phyloP scores from a whole-genome alignment of 2,113 vertebrate species.

The Onychorhynchus coronatus region DNA sequence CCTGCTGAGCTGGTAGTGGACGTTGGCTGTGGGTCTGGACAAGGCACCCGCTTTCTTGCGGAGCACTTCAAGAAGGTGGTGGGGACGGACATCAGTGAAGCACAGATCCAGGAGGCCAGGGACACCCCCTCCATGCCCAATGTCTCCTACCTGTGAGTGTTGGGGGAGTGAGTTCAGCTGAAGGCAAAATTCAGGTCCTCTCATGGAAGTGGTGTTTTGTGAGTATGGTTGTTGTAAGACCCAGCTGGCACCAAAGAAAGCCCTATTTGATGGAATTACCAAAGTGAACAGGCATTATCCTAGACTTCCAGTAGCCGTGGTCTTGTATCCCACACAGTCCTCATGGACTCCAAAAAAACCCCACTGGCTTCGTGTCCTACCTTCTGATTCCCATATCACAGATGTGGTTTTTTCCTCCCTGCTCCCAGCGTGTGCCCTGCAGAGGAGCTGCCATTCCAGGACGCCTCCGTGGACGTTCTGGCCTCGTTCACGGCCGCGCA shows the following conservation, averaged over 20 bases:
- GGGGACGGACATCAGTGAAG: constrained; percentile 80
- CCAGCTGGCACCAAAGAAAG: not conserved
- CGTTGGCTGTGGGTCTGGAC: constrained; percentile 84
- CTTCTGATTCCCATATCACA: rapidly evolving
- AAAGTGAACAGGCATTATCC: not conserved
- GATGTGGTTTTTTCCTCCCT: rapidly evolving
- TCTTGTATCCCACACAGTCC: not conserved
- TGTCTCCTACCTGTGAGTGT: constrained; percentile 77
- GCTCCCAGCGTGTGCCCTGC: constrained; percentile 70
- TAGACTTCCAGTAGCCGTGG: rapidly evolving
- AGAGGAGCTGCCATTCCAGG: constrained; percentile 74
- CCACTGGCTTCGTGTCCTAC: rapidly evolving
- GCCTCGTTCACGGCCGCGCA: constrained; percentile 78
- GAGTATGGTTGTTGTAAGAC: not conserved
- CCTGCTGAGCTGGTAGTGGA: constrained; percentile 76
- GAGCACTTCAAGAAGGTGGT: constrained; percentile 77
- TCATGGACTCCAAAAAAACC: rapidly evolving
- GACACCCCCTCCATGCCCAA: constrained; percentile 40
- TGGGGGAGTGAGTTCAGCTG: rapidly evolving
- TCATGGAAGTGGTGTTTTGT: rapidly evolving
- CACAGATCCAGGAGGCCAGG: constrained; percentile 77
- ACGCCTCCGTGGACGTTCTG: constrained; percentile 76
- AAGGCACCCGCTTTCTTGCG: constrained; percentile 75
- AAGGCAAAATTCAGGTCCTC: not conserved
- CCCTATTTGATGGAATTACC: not conserved